Percentiles rank a stretch among this genome's conserved stretches.
phyloP scores from a whole-genome alignment of 37 sponge, comb jelly and placozoan species.

The Agelas oroides region DNA sequence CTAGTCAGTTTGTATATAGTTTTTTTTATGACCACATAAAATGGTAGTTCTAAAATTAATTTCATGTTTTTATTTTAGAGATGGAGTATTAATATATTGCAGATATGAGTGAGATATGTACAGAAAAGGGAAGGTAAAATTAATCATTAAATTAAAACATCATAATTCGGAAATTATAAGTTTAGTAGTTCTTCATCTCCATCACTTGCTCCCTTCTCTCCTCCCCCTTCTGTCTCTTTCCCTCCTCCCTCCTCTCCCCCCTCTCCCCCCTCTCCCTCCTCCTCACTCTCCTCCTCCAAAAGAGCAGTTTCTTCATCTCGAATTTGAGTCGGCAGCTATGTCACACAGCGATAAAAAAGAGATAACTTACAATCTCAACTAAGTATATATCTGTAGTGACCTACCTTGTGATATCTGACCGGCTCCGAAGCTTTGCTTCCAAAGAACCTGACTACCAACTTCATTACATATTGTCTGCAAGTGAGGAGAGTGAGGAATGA shows the following conservation, averaged over 20 bases:
- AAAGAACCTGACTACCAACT: neutral
- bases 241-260: neutral
- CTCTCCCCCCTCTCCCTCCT: neutral
- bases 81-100: too few relatives aligned
- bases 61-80: too few relatives aligned
- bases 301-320: constrained; percentile 27
- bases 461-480: neutral
- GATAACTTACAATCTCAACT: too few relatives aligned
- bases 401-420: constrained; percentile 35
- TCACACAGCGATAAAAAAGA: too few relatives aligned
- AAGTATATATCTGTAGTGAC: too few relatives aligned
- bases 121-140: neutral
- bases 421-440: constrained; percentile 5
- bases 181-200: constrained; percentile 47
- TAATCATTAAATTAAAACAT: neutral
- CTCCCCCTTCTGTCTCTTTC: neutral
- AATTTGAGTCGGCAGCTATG: too few relatives aligned
- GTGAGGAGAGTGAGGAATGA: too few relatives aligned
- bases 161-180: constrained; percentile 25
- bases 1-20: too few relatives aligned
- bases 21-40: too few relatives aligned
- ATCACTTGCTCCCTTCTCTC: neutral
- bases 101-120: too few relatives aligned
- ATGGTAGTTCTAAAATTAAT: too few relatives aligned
- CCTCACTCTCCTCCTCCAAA: constrained; percentile 1